Evolutionary conservation across 2,113 vertebrate genomes (phyloP), one percentile per base, ranked within the genome.

Genomic region (Albula goreensis): DNA sequence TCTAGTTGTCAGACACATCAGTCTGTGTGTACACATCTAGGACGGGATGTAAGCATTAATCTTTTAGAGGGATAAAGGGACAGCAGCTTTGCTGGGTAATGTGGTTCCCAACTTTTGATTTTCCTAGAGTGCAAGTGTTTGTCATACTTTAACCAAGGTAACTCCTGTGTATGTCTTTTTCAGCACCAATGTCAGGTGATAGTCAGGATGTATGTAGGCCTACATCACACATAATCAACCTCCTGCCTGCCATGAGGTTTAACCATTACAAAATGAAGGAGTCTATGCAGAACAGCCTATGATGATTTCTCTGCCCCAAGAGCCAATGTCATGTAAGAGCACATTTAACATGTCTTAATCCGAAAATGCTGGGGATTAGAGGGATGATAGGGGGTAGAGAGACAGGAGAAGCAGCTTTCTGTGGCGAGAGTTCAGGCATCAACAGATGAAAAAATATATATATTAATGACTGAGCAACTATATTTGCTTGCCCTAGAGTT

Each of bases 281-380:
- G 4, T 63, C 17, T 17, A 2, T 5, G n/a, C 70, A 31, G 70
- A 31, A 25, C 70, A 74, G 5, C 70, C n/a, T 31, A 22, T 56
- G 22, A 25, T 9, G 22, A 8, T 7, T 9, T 31, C 70, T 9
- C n/a, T 5, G 4, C 70, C 60, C 5, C n/a, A 31, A 9, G 3
- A 31, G 4, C n/a, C 70, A 74, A n/a, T 74, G 70, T 74, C 70
- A 74, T 31, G 70, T 31, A 74, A 74, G 70, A 74, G 70, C 70
- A 74, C 70, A 22, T 74, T 74, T 25, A 74, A 74, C 70, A 74
- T 31, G 70, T 74, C 70, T 74, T 74, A 74, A 74, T 74, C 70
- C 70, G n/a, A 74, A 74, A 74, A 74, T 74, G n/a, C 70, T 25
- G 70, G 70, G 70, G 63, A 70, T 70, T n/a, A 5, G 19, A n/a